Evolutionary conservation across 2,113 vertebrate species (phyloP), one percentile per base, ranked within the genome.

Genomic region (Panurus biarmicus): DNA sequence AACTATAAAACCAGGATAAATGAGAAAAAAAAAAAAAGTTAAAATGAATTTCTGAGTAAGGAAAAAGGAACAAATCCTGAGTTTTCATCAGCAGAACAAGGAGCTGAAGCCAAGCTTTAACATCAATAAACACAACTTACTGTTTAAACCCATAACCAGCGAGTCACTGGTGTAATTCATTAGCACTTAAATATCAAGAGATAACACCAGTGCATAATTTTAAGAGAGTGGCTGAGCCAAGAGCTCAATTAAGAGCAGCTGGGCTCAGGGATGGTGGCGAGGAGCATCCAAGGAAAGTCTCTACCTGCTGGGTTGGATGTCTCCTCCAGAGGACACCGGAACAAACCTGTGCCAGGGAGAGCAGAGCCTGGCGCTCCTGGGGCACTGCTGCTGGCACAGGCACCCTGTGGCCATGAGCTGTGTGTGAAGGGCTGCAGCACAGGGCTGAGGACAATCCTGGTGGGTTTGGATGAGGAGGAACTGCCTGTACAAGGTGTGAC

Each of bases 181-280:
- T 61, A 91, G 81, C 66, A 70, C 69, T 84, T 51, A 45, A 90
- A 79, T 3, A 44, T 17, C 36, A 58, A 26, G 66, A 79, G 71
- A 29, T 58, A 90, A 85, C 51, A 35, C 13, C 73, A 3, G 2
- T 10, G 50, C 11, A 9, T 15, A 4, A 36, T 89, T 95, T 84
- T 61, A 74, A 61, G 61, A 73, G 58, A 50, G 40, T 6, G 35
- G 28, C 69, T 66, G 64, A 96, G 94, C 90, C 87, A 93, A 85
- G 62, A 85, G 54, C 3, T 91, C 66, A 53, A 64, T 82, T 72
- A 75, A 60, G 54, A 93, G 80, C 78, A 81, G 67, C 44, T 60
- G 64, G 78, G 70, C 36, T 38, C 38, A 42, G 89, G 57, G 51
- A 15, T 61, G 61, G 60, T 58, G 60, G 40, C 0, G 29, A 61